Base-by-base conservation (phyloP, 2,113 vertebrate species). In the Leiothrix lutea region DNA sequence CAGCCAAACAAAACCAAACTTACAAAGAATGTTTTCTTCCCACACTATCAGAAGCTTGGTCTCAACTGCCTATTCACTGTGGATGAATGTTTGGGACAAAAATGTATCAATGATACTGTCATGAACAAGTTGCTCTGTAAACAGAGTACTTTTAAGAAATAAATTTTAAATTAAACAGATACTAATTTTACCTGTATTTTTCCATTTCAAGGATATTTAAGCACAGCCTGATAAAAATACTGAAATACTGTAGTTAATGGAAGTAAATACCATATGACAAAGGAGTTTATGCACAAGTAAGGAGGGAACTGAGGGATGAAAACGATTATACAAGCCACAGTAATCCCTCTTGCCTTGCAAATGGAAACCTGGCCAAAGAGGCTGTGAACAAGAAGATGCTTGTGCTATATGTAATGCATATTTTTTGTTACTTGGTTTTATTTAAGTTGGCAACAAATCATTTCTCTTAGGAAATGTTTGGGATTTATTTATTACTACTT, bases 1-100 rank as follows among this genome's bases (percentile, higher is more conserved):
- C n/a, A 64, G 25, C 4, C 6, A 25, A 73, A 31, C 3, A 35
- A 58, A 75, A 12, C 25, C 5, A 67, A 85, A 36, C 1, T 8
- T 24, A 29, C 5, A 38, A 57, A 78, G 26, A 85, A 40, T 0
- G 0, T 14, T 74, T 11, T 65, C 12, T 56, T 80, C 47, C 4
- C 15, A 7, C 40, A 38, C 3, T 14, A 20, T 14, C 36, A 48
- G 15, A 78, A 84, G 4, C 80, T 94, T 72, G 17, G 11, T 79
- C 25, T 75, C 26, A 60, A 23, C 25, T 33, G 28, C 18, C 4
- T 60, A 12, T 44, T 88, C 9, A 8, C 5, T 42, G 28, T 36
- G 22, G 8, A n/a, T 48, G 15, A 86, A 44, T 81, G 22, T 36
- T 58, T 50, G 44, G 58, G 44, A 67, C 26, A 50, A 14, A 81